These are phyloP conservation scores for Coboldia fuscipes DNA, from an alignment of 1,140 invertebrate species.

Conservation along the genomic window DNA sequence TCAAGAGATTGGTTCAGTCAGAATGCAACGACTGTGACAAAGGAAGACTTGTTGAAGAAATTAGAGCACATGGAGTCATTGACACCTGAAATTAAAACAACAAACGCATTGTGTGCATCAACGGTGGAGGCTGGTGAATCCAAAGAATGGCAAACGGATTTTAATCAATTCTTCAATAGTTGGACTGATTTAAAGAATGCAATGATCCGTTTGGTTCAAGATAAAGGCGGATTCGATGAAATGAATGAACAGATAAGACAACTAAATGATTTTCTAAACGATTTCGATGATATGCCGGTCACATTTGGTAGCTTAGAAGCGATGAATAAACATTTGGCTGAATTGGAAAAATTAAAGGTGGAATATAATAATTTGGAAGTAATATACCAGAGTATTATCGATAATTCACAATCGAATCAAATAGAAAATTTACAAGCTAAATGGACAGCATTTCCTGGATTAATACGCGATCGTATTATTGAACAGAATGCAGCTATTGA, in stretches of 20 bases:
- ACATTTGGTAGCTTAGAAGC: constrained; percentile 23
- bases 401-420: constrained; percentile 7
- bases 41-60: constrained; percentile 15
- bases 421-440: constrained; percentile 11
- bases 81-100: constrained; percentile 13
- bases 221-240: constrained; percentile 14
- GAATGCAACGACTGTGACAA: constrained; percentile 14
- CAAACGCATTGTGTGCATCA: constrained; percentile 6
- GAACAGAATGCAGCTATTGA: constrained; percentile 20
- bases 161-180: constrained; percentile 17
- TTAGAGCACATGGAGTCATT: constrained; percentile 18
- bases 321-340: constrained; percentile 20
- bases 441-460: constrained; percentile 14
- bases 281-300: constrained; percentile 23
- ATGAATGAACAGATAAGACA: constrained; percentile 4
- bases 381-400: constrained; percentile 18
- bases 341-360: constrained; percentile 17
- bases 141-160: constrained; percentile 18
- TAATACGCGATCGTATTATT: constrained; percentile 14
- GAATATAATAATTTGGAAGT: constrained; percentile 21
- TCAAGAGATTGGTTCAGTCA: constrained; percentile 20
- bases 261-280: constrained; percentile 14
- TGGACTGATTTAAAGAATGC: constrained; percentile 21
- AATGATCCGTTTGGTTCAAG: constrained; percentile 12
- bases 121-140: constrained; percentile 7